phyloP scores from a whole-genome alignment of 2,888 invertebrate species.

The Stenotaenia linearis region DNA sequence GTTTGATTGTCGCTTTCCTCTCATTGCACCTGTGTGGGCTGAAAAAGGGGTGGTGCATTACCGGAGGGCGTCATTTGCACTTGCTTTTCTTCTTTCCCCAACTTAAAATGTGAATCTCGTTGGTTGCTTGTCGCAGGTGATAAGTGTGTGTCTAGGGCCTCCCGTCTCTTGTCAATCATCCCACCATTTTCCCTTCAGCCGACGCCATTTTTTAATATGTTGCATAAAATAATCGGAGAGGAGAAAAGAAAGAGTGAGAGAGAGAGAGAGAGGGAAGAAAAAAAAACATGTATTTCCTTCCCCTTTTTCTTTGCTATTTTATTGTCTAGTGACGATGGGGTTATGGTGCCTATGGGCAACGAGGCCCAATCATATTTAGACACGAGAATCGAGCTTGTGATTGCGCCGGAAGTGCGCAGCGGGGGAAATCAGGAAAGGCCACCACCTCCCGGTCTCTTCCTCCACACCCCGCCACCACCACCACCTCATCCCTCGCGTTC shows the following conservation, averaged over 20 bases:
- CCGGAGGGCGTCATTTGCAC: constrained; percentile 15
- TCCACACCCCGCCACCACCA: not conserved
- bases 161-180: not conserved
- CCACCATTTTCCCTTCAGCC: not conserved
- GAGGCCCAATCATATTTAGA: constrained; percentile 13
- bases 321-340: constrained; percentile 19
- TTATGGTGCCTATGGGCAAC: not conserved
- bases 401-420: constrained; percentile 19
- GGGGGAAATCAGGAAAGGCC: constrained; percentile 19
- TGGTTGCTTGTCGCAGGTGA: constrained; percentile 15
- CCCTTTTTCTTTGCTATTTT: not conserved
- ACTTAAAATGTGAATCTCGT: constrained; percentile 11
- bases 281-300: not conserved
- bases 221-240: not conserved
- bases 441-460: not conserved
- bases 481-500: not conserved
- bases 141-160: constrained; percentile 15
- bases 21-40: constrained; percentile 11
- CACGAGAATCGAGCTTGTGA: constrained; percentile 4
- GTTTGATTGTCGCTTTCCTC: not conserved
- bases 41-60: constrained; percentile 6
- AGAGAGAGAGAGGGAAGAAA: not conserved
- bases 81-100: not conserved
- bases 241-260: no score
- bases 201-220: not conserved